Base-by-base conservation (phyloP, 2,113 vertebrate genomes). In the Elgaria multicarinata region DNA sequence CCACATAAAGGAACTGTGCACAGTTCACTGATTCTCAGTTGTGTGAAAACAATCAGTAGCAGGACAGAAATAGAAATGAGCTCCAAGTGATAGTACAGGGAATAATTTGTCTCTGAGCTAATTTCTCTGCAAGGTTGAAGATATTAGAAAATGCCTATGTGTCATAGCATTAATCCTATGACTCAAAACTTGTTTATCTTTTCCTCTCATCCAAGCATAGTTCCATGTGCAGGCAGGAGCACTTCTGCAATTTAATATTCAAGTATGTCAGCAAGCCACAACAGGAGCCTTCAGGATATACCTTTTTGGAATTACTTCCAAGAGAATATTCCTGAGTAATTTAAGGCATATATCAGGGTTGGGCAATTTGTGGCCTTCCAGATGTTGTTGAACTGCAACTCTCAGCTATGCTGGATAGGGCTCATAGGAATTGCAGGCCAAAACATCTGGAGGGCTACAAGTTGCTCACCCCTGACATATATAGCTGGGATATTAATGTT, bases 111-210 rank as follows among this genome's bases (percentile, higher is more conserved):
- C 33, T 77, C 58, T 83, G 28, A 44, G 55, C 46, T 53, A 83
- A 58, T 77, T 77, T 44, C 14, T 83, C 4, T 55, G 62, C 78
- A 67, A 87, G 33, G 53, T 33, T 50, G 50, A 90, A 81, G 13
- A 71, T 31, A 66, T 39, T 81, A 28, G 53, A 90, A 76, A 77
- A 83, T 75, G 39, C 26, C 28, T 2, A 22, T 53, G 74, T 87
- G 62, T 58, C 46, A 83, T 78, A 77, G 42, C n/a, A 87, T 31
- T 91, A 76, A 89, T 69, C 36, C 33, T 75, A 77, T 83, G 89
- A 87, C 26, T 90, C 79, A 87, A 6, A 58, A 53, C 42, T 36
- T 83, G 46, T 76, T 85, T 55, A 77, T 39, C n/a, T 85, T 58
- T 12, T 77, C 44, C 24, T 28, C 39, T 44, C 6, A 20, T 3